Evolutionary conservation across 1,140 invertebrate species (phyloP).

Genomic region (Halictus rubicundus): DNA sequence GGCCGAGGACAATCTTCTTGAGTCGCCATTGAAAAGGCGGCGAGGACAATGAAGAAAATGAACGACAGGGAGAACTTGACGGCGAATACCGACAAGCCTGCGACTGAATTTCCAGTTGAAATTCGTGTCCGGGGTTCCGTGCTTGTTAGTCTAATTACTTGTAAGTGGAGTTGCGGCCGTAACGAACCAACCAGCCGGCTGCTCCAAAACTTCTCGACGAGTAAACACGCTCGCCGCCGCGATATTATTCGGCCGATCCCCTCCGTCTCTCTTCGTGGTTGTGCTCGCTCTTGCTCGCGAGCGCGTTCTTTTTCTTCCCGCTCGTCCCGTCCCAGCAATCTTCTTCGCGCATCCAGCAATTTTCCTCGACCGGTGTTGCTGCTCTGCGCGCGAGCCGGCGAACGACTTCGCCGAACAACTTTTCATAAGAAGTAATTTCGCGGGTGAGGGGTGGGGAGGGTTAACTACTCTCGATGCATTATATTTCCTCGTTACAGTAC

Average conservation of each 20-base stretch:
- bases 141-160: constrained; percentile 67
- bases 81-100: constrained; percentile 29
- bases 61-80: constrained; percentile 13
- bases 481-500: constrained; percentile 45
- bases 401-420: constrained; percentile 61
- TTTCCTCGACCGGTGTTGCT: constrained; percentile 40
- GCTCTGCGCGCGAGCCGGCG: background rate
- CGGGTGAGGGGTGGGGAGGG: constrained; percentile 18
- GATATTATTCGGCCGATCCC: constrained; percentile 63
- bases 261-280: background rate
- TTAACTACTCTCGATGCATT: constrained; percentile 61
- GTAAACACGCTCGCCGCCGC: constrained; percentile 64
- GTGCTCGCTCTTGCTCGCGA: background rate
- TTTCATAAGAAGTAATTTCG: constrained; percentile 76
- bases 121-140: constrained; percentile 35
- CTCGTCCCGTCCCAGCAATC: constrained; percentile 57
- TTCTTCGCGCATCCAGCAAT: constrained; percentile 72
- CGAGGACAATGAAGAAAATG: constrained; percentile 26
- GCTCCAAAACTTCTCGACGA: constrained; percentile 65
- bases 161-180: constrained; percentile 62
- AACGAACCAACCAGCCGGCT: constrained; percentile 61
- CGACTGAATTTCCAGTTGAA: constrained; percentile 46
- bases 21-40: background rate
- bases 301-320: constrained; percentile 23
- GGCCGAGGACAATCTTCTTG: background rate